These are phyloP conservation scores for Aphaenogaster ashmeadi DNA, from an alignment of 1,140 invertebrate species.

Conservation along the genomic window DNA sequence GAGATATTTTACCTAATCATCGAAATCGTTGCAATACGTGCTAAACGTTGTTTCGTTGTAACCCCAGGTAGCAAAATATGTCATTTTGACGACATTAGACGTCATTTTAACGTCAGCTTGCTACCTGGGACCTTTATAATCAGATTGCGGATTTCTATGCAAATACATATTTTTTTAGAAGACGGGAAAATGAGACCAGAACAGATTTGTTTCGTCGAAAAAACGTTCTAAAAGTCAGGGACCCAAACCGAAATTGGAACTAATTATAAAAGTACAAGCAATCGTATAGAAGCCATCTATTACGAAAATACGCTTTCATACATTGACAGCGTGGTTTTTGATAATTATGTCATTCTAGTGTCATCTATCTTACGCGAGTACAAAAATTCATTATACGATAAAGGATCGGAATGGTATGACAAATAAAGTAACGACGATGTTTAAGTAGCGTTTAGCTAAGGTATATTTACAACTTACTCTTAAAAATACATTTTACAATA, in stretches of 20 bases:
- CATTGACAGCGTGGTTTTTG: background rate
- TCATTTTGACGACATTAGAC: too few relatives aligned
- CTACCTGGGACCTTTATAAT: background rate
- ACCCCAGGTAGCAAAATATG: background rate
- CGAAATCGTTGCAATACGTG: background rate
- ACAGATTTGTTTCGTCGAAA: background rate
- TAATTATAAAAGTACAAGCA: conserved; percentile 20
- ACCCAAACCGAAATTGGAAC: background rate
- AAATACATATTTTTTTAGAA: background rate
- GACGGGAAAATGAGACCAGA: background rate
- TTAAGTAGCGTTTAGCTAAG: conserved; percentile 36
- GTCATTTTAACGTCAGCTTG: too few relatives aligned
- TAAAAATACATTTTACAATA: conserved; percentile 54
- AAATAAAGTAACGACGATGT: conserved; percentile 36
- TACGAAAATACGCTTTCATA: background rate
- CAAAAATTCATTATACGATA: background rate
- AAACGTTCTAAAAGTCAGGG: background rate
- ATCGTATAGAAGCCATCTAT: background rate
- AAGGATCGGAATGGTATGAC: background rate
- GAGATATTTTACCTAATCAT: background rate
- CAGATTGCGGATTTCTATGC: background rate
- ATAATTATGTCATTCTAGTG: background rate
- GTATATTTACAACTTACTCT: conserved; percentile 71
- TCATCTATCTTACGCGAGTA: background rate
- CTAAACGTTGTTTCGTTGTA: conserved; percentile 19